Evolutionary conservation across 2,113 vertebrate species (phyloP).

Genomic region (Alethe castanea): DNA sequence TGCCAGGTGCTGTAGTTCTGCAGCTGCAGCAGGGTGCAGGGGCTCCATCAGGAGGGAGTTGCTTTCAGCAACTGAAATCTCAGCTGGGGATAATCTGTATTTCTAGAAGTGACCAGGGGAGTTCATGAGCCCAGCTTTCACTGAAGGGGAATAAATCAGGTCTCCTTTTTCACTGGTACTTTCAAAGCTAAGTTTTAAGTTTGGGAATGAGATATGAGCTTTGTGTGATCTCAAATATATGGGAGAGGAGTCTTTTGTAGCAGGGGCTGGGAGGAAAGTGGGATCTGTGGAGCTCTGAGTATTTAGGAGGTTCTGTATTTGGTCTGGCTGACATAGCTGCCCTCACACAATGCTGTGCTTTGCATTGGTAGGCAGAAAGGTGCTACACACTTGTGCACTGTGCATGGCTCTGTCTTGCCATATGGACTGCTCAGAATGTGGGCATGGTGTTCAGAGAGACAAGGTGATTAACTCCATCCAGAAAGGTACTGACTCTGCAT

Average conservation of each 20-base stretch:
- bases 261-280: rapidly evolving
- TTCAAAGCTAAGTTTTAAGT: neutral
- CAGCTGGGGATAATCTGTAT: neutral
- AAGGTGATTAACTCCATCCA: neutral
- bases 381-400: neutral
- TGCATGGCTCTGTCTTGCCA: rapidly evolving
- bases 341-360: neutral
- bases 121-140: neutral
- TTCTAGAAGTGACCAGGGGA: neutral
- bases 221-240: neutral
- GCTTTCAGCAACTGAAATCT: neutral
- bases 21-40: neutral
- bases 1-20: neutral
- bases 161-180: neutral
- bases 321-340: neutral
- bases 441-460: neutral
- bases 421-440: neutral
- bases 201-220: neutral
- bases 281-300: neutral
- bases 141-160: neutral
- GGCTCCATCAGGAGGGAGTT: neutral
- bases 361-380: neutral
- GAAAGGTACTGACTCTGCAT: neutral
- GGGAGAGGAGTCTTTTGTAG: neutral
- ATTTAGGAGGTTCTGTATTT: neutral